phyloP scores from a whole-genome alignment of 2,113 vertebrate species.

The Aldabrachelys gigantea region DNA sequence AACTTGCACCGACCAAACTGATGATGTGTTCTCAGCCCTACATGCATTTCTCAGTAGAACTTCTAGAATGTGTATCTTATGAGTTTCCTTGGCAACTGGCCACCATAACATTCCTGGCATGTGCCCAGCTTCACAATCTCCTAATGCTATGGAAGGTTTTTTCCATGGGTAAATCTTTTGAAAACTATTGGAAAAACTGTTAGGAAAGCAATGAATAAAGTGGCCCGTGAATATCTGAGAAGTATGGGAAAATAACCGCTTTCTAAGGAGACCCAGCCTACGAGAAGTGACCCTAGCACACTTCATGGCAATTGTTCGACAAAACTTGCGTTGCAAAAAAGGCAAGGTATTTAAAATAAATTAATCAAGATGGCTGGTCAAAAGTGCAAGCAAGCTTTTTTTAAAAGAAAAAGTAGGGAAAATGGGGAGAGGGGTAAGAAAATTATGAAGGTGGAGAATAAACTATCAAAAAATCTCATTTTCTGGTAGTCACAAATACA shows the following conservation, averaged over 20 bases:
- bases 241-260: background rate
- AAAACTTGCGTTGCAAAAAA: background rate
- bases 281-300: background rate
- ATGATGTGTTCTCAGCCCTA: background rate
- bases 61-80: background rate
- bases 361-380: background rate
- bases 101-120: background rate
- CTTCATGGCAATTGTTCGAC: background rate
- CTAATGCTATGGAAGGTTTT: background rate
- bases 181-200: background rate
- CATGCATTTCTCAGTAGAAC: background rate
- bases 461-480: background rate
- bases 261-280: background rate
- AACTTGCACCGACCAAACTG: background rate
- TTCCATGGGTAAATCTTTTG: background rate
- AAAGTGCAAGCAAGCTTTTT: background rate
- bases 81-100: background rate
- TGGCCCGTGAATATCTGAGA: background rate
- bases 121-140: background rate
- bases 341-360: background rate
- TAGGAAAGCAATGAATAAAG: background rate
- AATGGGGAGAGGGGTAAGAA: background rate
- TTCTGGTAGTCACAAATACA: background rate
- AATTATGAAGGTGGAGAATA: background rate
- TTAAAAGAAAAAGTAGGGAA: background rate